Evolutionary conservation across 2,888 invertebrate genomes (phyloP), one percentile per base, ranked within the genome.

Genomic region (Netelia inedita): DNA sequence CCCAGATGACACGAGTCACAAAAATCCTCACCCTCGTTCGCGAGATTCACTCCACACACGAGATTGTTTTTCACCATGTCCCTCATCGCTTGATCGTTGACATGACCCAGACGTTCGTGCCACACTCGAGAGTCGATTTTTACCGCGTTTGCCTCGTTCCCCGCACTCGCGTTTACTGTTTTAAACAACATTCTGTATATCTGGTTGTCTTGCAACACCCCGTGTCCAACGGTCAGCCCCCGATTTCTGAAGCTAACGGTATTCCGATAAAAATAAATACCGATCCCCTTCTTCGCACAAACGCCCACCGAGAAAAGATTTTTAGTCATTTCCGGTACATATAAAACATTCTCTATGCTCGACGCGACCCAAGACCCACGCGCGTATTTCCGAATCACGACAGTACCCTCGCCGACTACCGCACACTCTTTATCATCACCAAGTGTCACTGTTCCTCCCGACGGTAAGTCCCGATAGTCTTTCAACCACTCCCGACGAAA

Each of bases 1-100:
- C 88, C 87, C 35, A 86, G 61, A 55, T 85, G 85, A 79, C 88
- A 89, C 57, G 85, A 59, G 65, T 86, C 89, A 88, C 89, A 88
- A 57, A 86, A 81, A 61, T 86, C 63, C 43, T 85, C 82, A 63
- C 23, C n/a, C 35, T 35, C 41, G 16, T 61, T 14, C 11, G 50
- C 23, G 43, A 75, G 11, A 21, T 68, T 61, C 8, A 83, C 68
- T 16, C 83, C 79, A 11, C 72, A 11, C 1, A 83, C 68, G n/a
- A 79, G 41, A 8, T 65, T 66, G 11, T 79, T 74, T 46, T 79
- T 21, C 16, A 79, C 79, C 19, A 83, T 5, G 3, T 79, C 63
- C 11, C 43, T 28, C 55, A 83, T 35, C 46, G 72, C 59, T 2
- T 55, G 16, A 10, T 1, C n/a, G 21, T 79, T 78, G 3, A 79